phyloP scores from a whole-genome alignment of 1,140 invertebrate species.

The Papilio helenus region DNA sequence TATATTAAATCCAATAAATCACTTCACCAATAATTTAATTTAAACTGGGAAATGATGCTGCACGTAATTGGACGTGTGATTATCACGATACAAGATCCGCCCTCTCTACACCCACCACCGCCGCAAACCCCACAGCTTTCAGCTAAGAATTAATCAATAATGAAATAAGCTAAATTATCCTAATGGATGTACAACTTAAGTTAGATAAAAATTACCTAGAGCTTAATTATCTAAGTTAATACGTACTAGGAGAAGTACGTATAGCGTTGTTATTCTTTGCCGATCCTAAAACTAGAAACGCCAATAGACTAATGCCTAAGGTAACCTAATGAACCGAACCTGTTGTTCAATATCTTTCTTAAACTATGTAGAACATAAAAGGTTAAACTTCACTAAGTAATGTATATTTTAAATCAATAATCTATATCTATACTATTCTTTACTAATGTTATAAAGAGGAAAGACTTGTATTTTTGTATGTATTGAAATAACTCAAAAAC shows the following conservation, averaged over 20 bases:
- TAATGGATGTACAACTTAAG: not conserved
- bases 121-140: not conserved
- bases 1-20: not conserved
- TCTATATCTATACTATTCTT: no score
- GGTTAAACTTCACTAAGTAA: no score
- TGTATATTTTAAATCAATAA: no score
- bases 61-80: slow-evolving; percentile 11
- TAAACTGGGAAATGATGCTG: not conserved
- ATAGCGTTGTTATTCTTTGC: not conserved
- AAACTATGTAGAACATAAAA: no score
- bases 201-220: not conserved
- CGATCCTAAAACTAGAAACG: no score
- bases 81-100: not conserved
- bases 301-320: no score
- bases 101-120: not conserved
- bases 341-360: no score
- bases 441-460: no score
- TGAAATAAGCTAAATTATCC: not conserved
- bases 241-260: not conserved
- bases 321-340: no score
- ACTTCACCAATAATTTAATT: not conserved
- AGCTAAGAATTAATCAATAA: not conserved
- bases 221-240: not conserved
- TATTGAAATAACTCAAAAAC: no score
- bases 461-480: no score